These are phyloP conservation scores for Sinonovacula constricta DNA, from an alignment of 1,140 invertebrate genomes.

Conservation along the genomic window DNA sequence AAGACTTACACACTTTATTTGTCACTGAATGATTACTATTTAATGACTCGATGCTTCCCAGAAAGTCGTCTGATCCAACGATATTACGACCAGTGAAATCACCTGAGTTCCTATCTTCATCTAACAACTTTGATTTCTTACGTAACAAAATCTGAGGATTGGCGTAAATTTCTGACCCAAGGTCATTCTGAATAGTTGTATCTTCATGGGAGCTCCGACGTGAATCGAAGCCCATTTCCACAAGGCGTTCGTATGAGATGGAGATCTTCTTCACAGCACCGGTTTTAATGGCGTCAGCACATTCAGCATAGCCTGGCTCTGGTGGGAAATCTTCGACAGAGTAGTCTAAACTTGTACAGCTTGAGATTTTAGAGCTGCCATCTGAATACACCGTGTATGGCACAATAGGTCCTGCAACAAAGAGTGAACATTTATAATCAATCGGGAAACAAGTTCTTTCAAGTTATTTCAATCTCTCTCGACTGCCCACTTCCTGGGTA, in stretches of 20 bases:
- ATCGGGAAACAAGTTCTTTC: too few species aligned
- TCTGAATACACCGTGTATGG: slow-evolving; percentile 36
- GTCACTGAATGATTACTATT: not conserved
- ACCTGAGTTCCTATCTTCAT: not conserved
- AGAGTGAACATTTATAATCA: too few species aligned
- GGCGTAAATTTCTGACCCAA: slow-evolving; percentile 36
- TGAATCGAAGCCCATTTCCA: slow-evolving; percentile 1
- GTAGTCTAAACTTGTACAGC: slow-evolving; percentile 42
- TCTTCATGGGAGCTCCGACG: too few species aligned
- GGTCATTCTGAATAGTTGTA: too few species aligned
- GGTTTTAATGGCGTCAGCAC: slow-evolving; percentile 47
- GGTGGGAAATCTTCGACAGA: slow-evolving; percentile 35
- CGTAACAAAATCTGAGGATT: slow-evolving; percentile 45
- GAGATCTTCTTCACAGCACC: slow-evolving; percentile 50
- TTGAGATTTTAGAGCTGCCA: slow-evolving; percentile 45
- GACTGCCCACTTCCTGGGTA: too few species aligned
- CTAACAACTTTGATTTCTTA: slow-evolving; percentile 33
- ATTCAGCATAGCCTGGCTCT: slow-evolving; percentile 49
- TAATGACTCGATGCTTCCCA: not conserved
- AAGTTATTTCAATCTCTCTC: too few species aligned
- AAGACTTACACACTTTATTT: not conserved
- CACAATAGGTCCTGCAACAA: too few species aligned
- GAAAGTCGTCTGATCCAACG: not conserved
- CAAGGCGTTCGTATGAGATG: slow-evolving; percentile 34
- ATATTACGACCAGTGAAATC: not conserved